Conservation (phyloP, 1,140 invertebrate genomes). For the Drosophila varians region DNA sequence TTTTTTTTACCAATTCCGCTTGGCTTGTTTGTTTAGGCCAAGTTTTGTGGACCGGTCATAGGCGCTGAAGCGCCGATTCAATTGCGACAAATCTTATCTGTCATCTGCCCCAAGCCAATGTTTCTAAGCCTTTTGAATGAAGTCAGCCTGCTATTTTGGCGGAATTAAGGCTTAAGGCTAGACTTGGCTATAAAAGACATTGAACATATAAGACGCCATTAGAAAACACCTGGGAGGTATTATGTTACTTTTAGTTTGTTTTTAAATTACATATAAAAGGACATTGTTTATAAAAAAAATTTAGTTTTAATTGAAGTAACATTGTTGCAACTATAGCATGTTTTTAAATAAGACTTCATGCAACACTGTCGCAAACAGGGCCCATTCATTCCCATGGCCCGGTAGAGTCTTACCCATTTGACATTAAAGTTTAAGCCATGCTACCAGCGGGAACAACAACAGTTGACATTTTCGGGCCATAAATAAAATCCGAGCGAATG, state of each 20-base stretch:
- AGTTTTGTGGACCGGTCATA: conserved; percentile 22
- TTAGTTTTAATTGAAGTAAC: background rate
- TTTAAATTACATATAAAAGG: too few relatives aligned
- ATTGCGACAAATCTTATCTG: conserved; percentile 45
- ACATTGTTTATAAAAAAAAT: background rate
- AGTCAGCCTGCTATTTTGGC: too few relatives aligned
- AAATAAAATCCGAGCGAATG: conserved; percentile 32
- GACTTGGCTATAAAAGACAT: background rate
- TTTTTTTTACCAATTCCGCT: conserved; percentile 12
- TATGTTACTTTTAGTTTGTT: too few relatives aligned
- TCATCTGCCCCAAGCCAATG: conserved; percentile 18
- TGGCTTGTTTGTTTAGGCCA: conserved; percentile 37
- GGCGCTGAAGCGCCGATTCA: conserved; percentile 27
- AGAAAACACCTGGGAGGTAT: too few relatives aligned
- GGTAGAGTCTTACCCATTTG: conserved; percentile 18
- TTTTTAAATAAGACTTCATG: background rate
- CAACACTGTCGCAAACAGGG: background rate
- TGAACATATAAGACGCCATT: too few relatives aligned
- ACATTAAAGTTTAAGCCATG: conserved; percentile 36
- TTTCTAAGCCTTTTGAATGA: background rate
- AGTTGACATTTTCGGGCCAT: conserved; percentile 46
- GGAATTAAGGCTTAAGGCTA: background rate
- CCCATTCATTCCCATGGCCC: conserved; percentile 7
- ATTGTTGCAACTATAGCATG: background rate
- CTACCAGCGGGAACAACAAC: conserved; percentile 16